Base-by-base conservation (phyloP, 1,140 invertebrate species). In the Solenopsis invicta region DNA sequence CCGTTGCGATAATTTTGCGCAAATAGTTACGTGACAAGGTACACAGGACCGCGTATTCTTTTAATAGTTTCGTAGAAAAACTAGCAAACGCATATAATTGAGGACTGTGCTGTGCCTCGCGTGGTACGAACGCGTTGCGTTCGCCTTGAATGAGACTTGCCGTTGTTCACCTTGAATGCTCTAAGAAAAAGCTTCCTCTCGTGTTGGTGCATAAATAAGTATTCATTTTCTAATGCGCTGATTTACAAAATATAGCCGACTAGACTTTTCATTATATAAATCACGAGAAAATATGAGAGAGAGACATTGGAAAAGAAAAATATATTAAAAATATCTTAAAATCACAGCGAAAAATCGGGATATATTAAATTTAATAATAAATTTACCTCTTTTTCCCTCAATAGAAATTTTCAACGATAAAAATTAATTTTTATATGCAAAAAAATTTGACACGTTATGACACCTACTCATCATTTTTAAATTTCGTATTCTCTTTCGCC, bases 91-190 rank as follows among this genome's bases (percentile, higher is more conserved):
- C 48, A 48, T 74, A 24, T 69, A 81, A 81, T 71, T 71, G 10
- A 69, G 34, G n/a, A 69, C 16, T 71, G 16, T 41, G 12, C 45
- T 72, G 3, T 56, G 45, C 16, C 18, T 41, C 10, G 50, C 21
- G 37, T 48, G 21, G 24, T 29, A 71, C 13, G 13, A 41, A 59
- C 12, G 21, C 21, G 37, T 87, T 88, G 52, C 74, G 41, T 66
- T 87, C 59, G 80, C 85, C 85, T 91, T 87, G 85, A 84, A 52
- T 59, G 61, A 90, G 62, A 59, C 37, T 69, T 67, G 85, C 64
- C 34, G 90, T 91, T 91, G 90, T 91, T 91, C 56, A 91, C 90
- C 90, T 91, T 91, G 89, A 85, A 45, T 59, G 67, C 18, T 62
- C 9, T 41, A 72, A 84, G 69, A 88, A 90, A 89, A 85, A 87